phyloP scores from a whole-genome alignment of 2,797 vertebrate genomes.

The Macrochelys suwanniensis region DNA sequence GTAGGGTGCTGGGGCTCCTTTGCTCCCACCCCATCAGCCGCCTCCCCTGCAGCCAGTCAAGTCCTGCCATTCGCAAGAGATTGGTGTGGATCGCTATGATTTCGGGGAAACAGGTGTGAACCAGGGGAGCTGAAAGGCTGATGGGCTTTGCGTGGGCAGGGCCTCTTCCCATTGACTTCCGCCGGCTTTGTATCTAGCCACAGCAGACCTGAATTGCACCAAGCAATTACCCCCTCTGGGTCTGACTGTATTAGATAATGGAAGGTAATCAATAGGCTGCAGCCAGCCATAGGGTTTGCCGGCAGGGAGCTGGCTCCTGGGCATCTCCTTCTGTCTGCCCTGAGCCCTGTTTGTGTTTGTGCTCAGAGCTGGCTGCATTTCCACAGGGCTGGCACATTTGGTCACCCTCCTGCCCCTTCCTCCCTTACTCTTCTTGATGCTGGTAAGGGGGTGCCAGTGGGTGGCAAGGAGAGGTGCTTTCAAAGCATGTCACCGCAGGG shows the following conservation, averaged over 20 bases:
- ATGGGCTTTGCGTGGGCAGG: not conserved
- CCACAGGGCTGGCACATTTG: not conserved
- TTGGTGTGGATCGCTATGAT: not conserved
- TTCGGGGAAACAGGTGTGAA: conserved; percentile 26
- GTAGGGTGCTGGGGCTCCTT: not conserved
- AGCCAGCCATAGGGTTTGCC: conserved; percentile 3
- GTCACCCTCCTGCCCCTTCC: not conserved
- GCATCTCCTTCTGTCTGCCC: conserved; percentile 26
- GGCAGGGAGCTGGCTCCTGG: conserved; percentile 27
- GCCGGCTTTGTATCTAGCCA: not conserved
- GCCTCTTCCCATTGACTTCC: not conserved
- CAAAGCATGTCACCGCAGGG: not conserved
- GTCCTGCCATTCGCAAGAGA: not conserved
- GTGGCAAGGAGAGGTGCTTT: not conserved
- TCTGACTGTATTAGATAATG: not conserved
- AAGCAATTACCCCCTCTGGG: not conserved
- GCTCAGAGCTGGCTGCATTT: not conserved
- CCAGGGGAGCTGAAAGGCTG: not conserved
- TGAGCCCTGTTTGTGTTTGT: accelerated
- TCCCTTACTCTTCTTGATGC: accelerated
- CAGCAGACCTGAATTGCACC: not conserved
- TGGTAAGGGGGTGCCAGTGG: accelerated
- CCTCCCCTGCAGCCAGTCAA: not conserved
- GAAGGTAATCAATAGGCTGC: conserved; percentile 23
- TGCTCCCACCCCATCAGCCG: not conserved